Conservation (phyloP, 2,888 invertebrate species). For the Sturmia bella region DNA sequence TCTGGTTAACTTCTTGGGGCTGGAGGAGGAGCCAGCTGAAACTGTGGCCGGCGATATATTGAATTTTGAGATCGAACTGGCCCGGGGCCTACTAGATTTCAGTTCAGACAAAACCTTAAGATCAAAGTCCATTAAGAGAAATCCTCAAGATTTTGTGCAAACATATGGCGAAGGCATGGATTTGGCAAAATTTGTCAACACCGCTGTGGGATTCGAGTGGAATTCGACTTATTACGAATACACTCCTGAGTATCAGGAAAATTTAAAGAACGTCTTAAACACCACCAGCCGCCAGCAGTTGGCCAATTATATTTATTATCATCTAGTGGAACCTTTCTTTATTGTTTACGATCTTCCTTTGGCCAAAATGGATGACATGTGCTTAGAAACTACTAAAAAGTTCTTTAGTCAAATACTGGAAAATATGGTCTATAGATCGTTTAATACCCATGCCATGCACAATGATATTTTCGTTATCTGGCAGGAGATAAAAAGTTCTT, state of each 20-base stretch:
- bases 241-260: conserved; percentile 74
- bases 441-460: conserved; percentile 71
- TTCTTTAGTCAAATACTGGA: conserved; percentile 77
- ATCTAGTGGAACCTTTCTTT: conserved; percentile 75
- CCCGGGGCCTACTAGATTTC: conserved; percentile 72
- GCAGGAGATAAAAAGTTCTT: conserved; percentile 74
- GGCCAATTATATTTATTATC: conserved; percentile 78
- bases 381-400: conserved; percentile 72
- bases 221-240: conserved; percentile 75
- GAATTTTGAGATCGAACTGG: conserved; percentile 73
- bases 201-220: conserved; percentile 72
- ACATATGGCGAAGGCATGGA: conserved; percentile 72
- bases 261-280: conserved; percentile 71
- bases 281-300: conserved; percentile 69
- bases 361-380: conserved; percentile 70
- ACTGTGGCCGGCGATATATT: conserved; percentile 74
- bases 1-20: conserved; percentile 72
- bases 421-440: conserved; percentile 74
- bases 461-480: conserved; percentile 76
- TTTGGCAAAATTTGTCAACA: conserved; percentile 74
- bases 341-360: conserved; percentile 67
- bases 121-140: conserved; percentile 69
- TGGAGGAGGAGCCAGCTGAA: conserved; percentile 71
- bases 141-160: conserved; percentile 68
- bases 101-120: conserved; percentile 70